Percentiles rank a stretch among this genome's conserved stretches.
Evolutionary conservation across 1,140 invertebrate genomes (phyloP).

Genomic region (Apocrypta bakeri): DNA sequence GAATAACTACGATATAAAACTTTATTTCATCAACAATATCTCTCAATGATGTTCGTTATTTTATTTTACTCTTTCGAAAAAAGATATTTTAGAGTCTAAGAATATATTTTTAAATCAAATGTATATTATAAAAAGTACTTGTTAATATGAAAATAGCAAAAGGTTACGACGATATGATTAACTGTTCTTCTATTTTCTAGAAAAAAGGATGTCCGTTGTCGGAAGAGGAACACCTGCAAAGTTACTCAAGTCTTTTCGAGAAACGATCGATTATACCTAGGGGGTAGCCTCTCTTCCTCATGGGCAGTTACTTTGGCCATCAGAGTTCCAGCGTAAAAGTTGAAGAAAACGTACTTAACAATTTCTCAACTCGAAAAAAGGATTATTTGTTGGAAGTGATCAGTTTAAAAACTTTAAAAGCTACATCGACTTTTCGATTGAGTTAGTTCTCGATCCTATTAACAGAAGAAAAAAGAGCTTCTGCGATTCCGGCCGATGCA

Average conservation of each 20-base stretch:
- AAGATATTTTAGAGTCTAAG: no score
- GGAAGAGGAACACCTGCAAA: neutral
- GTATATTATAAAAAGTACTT: no score
- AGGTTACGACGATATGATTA: neutral
- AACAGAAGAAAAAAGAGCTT: slow-evolving; percentile 10
- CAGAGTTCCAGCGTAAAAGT: neutral
- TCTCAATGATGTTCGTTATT: neutral
- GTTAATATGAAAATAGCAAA: no score
- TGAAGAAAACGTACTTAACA: slow-evolving; percentile 28
- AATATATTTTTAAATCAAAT: no score
- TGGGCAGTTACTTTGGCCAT: neutral
- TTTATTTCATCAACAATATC: no score
- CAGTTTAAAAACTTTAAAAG: slow-evolving; percentile 27
- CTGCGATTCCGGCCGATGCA: neutral
- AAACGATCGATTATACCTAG: slow-evolving; percentile 23
- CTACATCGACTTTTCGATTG: slow-evolving; percentile 32
- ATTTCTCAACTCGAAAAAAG: slow-evolving; percentile 33
- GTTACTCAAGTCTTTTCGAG: neutral
- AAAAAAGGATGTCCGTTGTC: neutral
- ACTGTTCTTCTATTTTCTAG: neutral
- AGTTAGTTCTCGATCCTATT: slow-evolving; percentile 20
- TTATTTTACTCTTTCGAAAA: no score
- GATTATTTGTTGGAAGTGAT: slow-evolving; percentile 24
- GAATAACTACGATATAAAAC: no score
- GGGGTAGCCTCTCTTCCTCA: neutral